These are phyloP conservation scores for Trichechus manatus DNA, from an alignment of 2,113 vertebrate species.

Conservation along the genomic window DNA sequence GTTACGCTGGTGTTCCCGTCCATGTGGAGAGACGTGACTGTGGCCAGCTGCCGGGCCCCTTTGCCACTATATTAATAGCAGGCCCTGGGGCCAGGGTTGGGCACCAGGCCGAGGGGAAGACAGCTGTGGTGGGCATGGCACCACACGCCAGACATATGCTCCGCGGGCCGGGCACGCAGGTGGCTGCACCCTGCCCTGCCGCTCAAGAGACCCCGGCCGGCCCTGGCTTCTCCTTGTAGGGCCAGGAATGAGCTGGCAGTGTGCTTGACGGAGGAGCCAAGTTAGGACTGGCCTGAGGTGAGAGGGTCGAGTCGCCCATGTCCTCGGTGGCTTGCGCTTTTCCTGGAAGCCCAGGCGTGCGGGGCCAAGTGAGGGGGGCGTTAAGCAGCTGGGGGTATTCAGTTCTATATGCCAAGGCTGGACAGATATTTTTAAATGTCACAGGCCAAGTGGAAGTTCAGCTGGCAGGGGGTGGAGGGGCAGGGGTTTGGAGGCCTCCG, in stretches of 20 bases:
- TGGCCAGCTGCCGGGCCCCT: slow-evolving; percentile 53
- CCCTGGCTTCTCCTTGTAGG: slow-evolving; percentile 70
- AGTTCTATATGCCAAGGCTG: slow-evolving; percentile 34
- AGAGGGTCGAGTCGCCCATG: neutral
- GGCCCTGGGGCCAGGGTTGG: slow-evolving; percentile 41
- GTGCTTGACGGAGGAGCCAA: slow-evolving; percentile 14
- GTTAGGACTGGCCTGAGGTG: neutral
- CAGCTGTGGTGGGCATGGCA: slow-evolving; percentile 69
- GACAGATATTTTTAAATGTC: slow-evolving; percentile 66
- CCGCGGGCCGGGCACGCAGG: neutral
- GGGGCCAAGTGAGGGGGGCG: neutral
- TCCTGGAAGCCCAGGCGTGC: neutral
- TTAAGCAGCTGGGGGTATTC: neutral
- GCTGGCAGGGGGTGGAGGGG: slow-evolving; percentile 27
- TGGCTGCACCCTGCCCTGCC: slow-evolving; percentile 46
- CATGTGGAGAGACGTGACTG: slow-evolving; percentile 29
- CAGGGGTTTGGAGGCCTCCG: neutral
- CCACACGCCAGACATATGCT: slow-evolving; percentile 60
- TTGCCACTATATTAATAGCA: slow-evolving; percentile 71
- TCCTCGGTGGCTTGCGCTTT: neutral
- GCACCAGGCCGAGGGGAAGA: neutral
- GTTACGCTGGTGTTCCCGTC: slow-evolving; percentile 15
- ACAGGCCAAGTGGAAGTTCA: slow-evolving; percentile 43
- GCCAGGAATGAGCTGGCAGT: neutral
- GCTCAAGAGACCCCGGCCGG: neutral